Base-by-base conservation (phyloP, 2,888 invertebrate genomes). In the Chesias legatella region DNA sequence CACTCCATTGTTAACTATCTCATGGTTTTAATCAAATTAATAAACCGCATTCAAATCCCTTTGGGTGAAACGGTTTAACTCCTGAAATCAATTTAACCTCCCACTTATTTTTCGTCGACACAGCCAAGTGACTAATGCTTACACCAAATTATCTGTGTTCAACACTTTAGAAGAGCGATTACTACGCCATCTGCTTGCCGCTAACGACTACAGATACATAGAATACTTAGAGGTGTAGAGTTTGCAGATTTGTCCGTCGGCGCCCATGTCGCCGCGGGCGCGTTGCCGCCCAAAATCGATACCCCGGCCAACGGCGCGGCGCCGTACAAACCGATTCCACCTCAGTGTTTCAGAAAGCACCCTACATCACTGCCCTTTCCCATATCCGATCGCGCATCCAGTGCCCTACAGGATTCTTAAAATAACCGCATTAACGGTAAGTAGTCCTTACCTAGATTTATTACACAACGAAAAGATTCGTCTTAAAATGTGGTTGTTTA, bases 261-360 rank as follows among this genome's bases (percentile, higher is more conserved):
- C 83, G 69, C 67, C 50, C 50, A 50, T 10, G 48, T 54, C 52
- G 63, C 51, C 37, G 43, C 27, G 46, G 54, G 57, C 57, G 55
- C 45, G 78, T 75, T 73, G 65, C 85, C 85, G 82, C 85, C 85
- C 84, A 79, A 80, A 84, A 86, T 86, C 85, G 81, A 86, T 86
- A 86, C 52, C 56, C 37, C 25, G 45, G 44, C 53, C 60, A 72
- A 70, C 74, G 74, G 79, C n/a, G n/a, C n/a, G n/a, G 83, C 85
- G 84, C 84, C 60, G 77, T 73, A 69, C 70, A 3, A 68, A 65
- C 64, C 64, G 67, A 65, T 72, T 73, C 73, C 60, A 70, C 71
- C 62, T 77, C 78, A 85, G 84, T 84, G 63, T 77, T 74, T 67
- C 72, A 66, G 69, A 56, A 76, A 77, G 69, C 76, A 75, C 65